These are phyloP conservation scores for Eulemur albifrons DNA, from an alignment of 2,797 vertebrate species.

Conservation along the genomic window DNA sequence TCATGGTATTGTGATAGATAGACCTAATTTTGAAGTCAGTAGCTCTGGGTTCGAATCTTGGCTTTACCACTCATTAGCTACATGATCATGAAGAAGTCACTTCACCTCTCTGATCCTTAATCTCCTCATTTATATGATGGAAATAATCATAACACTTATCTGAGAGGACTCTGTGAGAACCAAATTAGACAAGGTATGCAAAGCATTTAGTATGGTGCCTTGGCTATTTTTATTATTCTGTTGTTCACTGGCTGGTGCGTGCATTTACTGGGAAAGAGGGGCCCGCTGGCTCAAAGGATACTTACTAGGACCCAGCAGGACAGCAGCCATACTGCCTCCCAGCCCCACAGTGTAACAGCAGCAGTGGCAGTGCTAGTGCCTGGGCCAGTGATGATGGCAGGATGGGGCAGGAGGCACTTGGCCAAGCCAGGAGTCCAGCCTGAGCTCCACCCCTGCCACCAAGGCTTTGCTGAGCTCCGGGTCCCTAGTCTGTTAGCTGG, in stretches of 20 bases:
- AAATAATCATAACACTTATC: background rate
- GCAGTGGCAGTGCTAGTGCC: background rate
- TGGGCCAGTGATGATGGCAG: background rate
- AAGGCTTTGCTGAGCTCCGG: background rate
- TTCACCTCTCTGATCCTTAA: background rate
- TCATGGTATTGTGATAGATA: background rate
- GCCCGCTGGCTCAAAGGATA: background rate
- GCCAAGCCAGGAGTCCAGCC: background rate
- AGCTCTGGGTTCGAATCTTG: conserved; percentile 9
- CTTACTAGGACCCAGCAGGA: background rate
- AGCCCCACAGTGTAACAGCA: background rate
- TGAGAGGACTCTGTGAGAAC: background rate
- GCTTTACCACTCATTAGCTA: background rate
- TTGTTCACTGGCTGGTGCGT: background rate
- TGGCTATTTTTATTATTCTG: background rate
- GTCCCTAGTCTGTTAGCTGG: background rate
- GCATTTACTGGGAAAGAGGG: background rate
- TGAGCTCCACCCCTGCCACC: background rate
- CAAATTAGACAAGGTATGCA: background rate
- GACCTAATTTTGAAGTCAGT: conserved; percentile 19
- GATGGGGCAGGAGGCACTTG: background rate
- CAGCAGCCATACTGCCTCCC: background rate
- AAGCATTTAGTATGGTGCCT: background rate
- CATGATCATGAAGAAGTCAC: background rate
- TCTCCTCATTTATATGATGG: background rate